Conservation (phyloP, 1,140 invertebrate species). For the Pseudomyrmex gracilis region DNA sequence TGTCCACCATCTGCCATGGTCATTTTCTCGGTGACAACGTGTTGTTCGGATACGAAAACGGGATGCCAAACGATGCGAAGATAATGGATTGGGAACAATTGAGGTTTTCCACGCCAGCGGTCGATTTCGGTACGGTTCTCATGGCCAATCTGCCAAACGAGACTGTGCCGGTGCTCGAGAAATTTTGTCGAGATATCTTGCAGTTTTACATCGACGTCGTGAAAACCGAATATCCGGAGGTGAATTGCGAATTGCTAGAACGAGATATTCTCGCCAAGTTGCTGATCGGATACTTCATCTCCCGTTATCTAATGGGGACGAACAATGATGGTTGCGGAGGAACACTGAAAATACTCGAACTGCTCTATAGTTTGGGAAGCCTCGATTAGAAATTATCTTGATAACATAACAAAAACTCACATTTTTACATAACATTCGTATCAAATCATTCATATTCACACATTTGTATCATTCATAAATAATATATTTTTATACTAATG, state of each 20-base stretch:
- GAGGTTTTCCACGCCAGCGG: constrained; percentile 70
- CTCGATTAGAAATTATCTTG: too few relatives aligned
- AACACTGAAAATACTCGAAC: too few relatives aligned
- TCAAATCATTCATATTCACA: too few relatives aligned
- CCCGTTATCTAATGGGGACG: too few relatives aligned
- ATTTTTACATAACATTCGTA: too few relatives aligned
- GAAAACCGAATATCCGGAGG: constrained; percentile 32
- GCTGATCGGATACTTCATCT: background rate
- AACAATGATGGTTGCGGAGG: too few relatives aligned
- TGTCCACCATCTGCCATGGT: constrained; percentile 79
- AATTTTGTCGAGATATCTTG: constrained; percentile 43
- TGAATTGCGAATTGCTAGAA: constrained; percentile 24
- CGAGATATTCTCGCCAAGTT: constrained; percentile 59
- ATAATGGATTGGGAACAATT: constrained; percentile 79
- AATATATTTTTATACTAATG: too few relatives aligned
- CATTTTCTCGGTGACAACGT: constrained; percentile 77
- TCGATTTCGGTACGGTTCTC: constrained; percentile 77
- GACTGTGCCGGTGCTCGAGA: background rate
- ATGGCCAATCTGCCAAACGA: constrained; percentile 52
- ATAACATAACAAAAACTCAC: too few relatives aligned
- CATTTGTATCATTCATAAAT: too few relatives aligned
- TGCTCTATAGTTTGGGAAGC: too few relatives aligned
- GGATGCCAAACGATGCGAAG: constrained; percentile 72
- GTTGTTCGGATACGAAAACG: constrained; percentile 76
- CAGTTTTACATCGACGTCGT: constrained; percentile 63